Base-by-base conservation (phyloP, 2,888 invertebrate species). In the Clusia tigrina region DNA sequence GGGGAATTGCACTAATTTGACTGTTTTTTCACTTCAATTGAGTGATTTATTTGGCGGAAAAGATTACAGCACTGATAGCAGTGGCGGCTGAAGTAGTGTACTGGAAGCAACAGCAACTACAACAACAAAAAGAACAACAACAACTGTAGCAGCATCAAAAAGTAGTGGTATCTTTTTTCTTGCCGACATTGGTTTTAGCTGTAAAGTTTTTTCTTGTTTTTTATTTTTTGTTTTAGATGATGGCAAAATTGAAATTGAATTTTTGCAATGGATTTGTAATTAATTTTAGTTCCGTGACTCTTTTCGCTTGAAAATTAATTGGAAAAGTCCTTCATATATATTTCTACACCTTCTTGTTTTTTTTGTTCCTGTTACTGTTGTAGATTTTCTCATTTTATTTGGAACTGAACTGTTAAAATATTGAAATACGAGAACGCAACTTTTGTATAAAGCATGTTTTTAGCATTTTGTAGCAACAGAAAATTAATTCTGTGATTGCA, bases 31-130 rank as follows among this genome's bases (percentile, higher is more conserved):
- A 66, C 71, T 69, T 71, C 78, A 76, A 78, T 78, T 74, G 77
- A 78, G 78, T 81, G 81, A 81, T 80, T 80, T 80, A 81, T 80
- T 80, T 79, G 78, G 74, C 78, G 81, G 77, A 81, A 80, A 79
- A 78, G 77, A 80, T 81, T 80, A 80, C 72, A 73, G 61, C 61
- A 17, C 42, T 42, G 42, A 42, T 42, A n/a, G 42, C n/a, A 42
- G 42, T 42, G n/a, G 42, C 12, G 12, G 6, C 32, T n/a, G n/a
- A n/a, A n/a, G n/a, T n/a, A n/a, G n/a, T n/a, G n/a, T n/a, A n/a
- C n/a, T n/a, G n/a, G n/a, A n/a, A n/a, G n/a, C n/a, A n/a, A n/a
- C n/a, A n/a, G n/a, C n/a, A n/a, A n/a, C n/a, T n/a, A n/a, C n/a
- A n/a, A n/a, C n/a, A n/a, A n/a, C 32, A 32, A 32, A 32, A 32